phyloP scores from a whole-genome alignment of 2,113 vertebrate species.

The Chloebia gouldiae region DNA sequence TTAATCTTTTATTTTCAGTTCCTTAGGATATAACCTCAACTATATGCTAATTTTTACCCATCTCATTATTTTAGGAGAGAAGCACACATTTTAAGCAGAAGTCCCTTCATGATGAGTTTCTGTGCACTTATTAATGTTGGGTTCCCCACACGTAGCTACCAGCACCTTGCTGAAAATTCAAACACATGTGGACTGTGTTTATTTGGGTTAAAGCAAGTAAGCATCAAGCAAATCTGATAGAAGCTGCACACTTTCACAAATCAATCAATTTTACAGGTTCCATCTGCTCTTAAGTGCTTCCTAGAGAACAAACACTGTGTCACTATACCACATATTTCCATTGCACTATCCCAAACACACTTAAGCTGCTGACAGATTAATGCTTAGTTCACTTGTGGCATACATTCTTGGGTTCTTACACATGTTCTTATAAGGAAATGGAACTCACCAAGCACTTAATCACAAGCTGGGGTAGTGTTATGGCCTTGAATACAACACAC shows the following conservation, averaged over 20 bases:
- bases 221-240: slow-evolving; percentile 4
- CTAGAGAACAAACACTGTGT: slow-evolving; percentile 60
- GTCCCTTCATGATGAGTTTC: not conserved
- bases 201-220: slow-evolving; percentile 26
- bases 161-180: not conserved
- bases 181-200: slow-evolving; percentile 15
- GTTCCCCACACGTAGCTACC: not conserved
- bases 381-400: slow-evolving; percentile 56
- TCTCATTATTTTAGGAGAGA: not conserved
- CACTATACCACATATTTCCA: slow-evolving; percentile 16
- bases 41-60: not conserved
- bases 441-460: slow-evolving; percentile 51
- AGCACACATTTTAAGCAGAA: not conserved
- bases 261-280: slow-evolving; percentile 35
- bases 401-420: slow-evolving; percentile 60
- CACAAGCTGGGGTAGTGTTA: not conserved
- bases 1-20: not conserved
- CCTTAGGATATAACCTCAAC: not conserved
- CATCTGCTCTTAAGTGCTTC: slow-evolving; percentile 58
- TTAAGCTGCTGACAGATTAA: slow-evolving; percentile 69
- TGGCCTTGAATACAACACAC: slow-evolving; percentile 4
- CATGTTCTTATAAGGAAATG: slow-evolving; percentile 73
- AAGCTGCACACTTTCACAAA: not conserved
- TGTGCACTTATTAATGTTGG: not conserved
- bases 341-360: slow-evolving; percentile 63